phyloP scores from a whole-genome alignment of 2,797 vertebrate species.

The Peromyscus nudipes region DNA sequence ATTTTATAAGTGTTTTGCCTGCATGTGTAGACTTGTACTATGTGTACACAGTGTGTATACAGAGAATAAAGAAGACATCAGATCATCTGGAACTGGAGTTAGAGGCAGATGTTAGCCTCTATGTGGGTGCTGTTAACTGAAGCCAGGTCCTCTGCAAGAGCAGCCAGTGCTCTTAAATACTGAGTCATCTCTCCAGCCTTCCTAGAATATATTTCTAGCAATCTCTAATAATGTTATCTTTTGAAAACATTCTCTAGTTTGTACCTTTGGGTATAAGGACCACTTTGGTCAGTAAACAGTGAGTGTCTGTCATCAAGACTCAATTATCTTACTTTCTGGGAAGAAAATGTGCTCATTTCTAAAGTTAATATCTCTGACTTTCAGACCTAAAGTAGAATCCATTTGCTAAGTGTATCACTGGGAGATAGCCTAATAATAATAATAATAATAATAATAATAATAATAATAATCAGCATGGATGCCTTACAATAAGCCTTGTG shows the following conservation, averaged over 20 bases:
- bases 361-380: background rate
- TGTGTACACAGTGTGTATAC: background rate
- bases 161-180: background rate
- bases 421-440: background rate
- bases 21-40: background rate
- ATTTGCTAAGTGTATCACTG: background rate
- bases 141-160: background rate
- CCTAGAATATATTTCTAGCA: background rate
- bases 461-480: background rate
- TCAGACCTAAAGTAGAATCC: background rate
- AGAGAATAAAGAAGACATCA: background rate
- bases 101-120: background rate
- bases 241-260: conserved; percentile 21
- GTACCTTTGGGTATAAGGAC: background rate
- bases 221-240: background rate
- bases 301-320: background rate
- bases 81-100: background rate
- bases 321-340: background rate
- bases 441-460: background rate
- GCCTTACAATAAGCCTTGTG: background rate
- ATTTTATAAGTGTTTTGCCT: background rate
- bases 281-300: background rate
- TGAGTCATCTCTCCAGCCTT: background rate
- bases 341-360: background rate
- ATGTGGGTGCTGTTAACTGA: background rate